Evolutionary conservation across 1,140 invertebrate species (phyloP), one percentile per base, ranked within the genome.

Genomic region (Spodoptera litura): DNA sequence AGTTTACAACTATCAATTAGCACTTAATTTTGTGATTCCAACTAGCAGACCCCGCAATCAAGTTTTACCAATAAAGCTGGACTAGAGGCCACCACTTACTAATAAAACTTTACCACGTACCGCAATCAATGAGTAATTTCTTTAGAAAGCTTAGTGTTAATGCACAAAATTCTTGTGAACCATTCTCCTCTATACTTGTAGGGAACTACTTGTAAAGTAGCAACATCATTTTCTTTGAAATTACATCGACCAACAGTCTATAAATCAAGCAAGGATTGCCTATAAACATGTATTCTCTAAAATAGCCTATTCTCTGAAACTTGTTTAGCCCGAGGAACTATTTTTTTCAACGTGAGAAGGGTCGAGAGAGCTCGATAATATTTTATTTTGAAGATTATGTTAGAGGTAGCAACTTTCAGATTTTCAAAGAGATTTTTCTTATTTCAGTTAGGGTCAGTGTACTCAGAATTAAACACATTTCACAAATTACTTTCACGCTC

Each of bases 221-320:
- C 31, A n/a, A 27, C 56, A 31, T 59, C 20, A 74, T 74, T 74
- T 74, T 31, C 44, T 13, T 62, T 27, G 12, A 74, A 62, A 74
- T 62, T 51, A 62, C 72, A 70, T 31, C 58, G 58, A 55, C 35
- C 72, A 38, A 52, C 38, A 13, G 44, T 62, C 53, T 20, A 72
- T 74, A 74, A 74, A 74, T 74, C 72, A 74, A 51, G n/a, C 38
- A 51, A 31, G n/a, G 55, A 74, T 74, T 62, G 72, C 10, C 72
- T 52, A 74, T 74, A 74, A 74, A 74, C 72, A 61, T 61, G n/a
- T 15, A 62, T 74, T 31, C 72, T 74, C 38, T 61, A 74, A 74
- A 72, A 74, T 61, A 59, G 70, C 70, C 70, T 56, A 25, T 73
- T 73, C 51, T 55, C 55, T 73, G 55, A 44, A 25, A n/a, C 31